phyloP scores from a whole-genome alignment of 2,113 vertebrate species.

The Columbina picui region DNA sequence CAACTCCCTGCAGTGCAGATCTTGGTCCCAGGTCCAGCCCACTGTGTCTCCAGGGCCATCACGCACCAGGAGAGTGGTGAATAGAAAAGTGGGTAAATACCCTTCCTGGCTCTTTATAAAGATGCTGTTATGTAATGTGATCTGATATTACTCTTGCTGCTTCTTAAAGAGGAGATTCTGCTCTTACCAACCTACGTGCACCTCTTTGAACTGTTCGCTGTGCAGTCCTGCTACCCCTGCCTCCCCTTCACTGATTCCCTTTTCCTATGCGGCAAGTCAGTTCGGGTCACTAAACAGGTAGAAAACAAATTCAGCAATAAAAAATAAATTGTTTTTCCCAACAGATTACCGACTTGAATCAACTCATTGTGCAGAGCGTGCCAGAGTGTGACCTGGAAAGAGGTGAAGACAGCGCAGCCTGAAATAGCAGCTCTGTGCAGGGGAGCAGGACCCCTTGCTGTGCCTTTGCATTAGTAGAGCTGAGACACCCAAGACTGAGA shows the following conservation, averaged over 20 bases:
- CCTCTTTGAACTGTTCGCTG: background rate
- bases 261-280: background rate
- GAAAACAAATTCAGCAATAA: background rate
- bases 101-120: background rate
- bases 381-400: background rate
- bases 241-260: background rate
- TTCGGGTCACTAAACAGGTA: background rate
- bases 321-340: background rate
- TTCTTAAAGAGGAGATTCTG: background rate
- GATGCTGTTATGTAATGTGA: background rate
- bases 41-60: background rate
- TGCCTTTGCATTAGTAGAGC: background rate
- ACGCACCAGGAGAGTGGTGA: accelerated
- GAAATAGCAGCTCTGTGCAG: accelerated
- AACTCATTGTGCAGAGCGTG: background rate
- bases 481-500: background rate
- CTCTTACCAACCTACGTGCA: background rate
- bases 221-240: background rate
- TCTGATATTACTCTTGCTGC: background rate
- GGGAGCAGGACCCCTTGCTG: background rate
- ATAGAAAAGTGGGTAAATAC: background rate
- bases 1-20: background rate
- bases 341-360: background rate
- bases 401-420: background rate
- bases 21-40: background rate